Evolutionary conservation across 30 jellyfish, hydroid and myxozoan species (phyloP), one percentile per base, ranked within the genome.

Genomic region (Hydractinia echinata): DNA sequence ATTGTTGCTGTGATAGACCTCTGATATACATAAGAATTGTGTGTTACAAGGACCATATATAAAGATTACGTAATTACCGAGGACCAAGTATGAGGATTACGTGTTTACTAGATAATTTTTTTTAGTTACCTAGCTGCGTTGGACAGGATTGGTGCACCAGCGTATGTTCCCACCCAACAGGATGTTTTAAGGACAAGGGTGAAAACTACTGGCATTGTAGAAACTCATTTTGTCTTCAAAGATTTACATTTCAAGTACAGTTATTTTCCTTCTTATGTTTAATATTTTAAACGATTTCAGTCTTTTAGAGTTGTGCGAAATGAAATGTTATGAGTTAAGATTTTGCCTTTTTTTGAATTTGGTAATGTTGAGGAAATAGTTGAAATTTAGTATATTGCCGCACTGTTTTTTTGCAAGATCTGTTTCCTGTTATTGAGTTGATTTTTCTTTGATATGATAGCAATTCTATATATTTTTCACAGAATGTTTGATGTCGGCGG

Each of bases 401-500:
- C 44, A 30, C 44, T 30, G 44, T 30, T 30, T 1, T n/a, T 2
- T 30, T 30, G 44, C 44, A 30, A 30, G 44, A 30, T 30, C 44
- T 30, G 2, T 30, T 30, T 30, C 44, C 44, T 30, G 44, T 30
- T 30, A 30, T 30, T 30, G 2, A 30, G 44, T 30, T 30, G 44
- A 30, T 30, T 30, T 30, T 30, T 30, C 44, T 30, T 30, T 30
- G 44, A 30, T 30, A 30, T 30, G 44, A 30, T 2, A 30, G 2
- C 44, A 1, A n/a, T n/a, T 0, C 39, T 64, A 6, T 64, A 51
- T n/a, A 53, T 52, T 11, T 52, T 62, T 77, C 10, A 53, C 5
- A 94, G 99, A 72, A 95, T 95, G 99, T 85, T 95, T 80, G 99
- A 95, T 76, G 99, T 95, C 67, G 99, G 99, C 4, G 99, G 99